Conservation (phyloP, 2,113 vertebrate species). For the Antechinus flavipes region DNA sequence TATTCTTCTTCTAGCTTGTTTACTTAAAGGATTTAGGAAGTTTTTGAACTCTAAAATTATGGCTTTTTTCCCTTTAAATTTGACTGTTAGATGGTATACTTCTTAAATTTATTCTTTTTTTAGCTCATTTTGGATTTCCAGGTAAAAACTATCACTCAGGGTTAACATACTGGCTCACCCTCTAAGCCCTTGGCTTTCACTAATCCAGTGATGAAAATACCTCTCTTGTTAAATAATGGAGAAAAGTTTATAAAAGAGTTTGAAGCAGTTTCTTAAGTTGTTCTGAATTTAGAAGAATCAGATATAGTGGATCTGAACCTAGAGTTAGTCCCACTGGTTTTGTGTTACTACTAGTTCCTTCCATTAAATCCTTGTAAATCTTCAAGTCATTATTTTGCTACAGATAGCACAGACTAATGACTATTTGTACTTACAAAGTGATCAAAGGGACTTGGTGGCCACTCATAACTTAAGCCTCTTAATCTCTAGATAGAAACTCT, state of each 20-base stretch:
- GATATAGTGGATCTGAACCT: neutral
- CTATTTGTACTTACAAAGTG: neutral
- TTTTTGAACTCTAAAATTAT: conserved; percentile 68
- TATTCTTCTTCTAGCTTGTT: conserved; percentile 26
- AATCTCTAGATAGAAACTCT: neutral
- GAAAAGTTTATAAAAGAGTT: neutral
- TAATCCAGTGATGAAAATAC: neutral
- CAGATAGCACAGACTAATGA: neutral
- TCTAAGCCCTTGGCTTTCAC: conserved; percentile 20
- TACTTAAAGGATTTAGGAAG: conserved; percentile 37
- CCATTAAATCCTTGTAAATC: neutral
- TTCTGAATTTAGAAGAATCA: conserved; percentile 7
- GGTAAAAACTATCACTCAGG: neutral
- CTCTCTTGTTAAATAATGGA: neutral
- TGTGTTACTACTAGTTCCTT: neutral
- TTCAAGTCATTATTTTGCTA: neutral
- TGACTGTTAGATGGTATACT: conserved; percentile 43
- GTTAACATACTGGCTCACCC: neutral
- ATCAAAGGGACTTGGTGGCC: neutral
- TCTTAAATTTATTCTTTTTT: conserved; percentile 61
- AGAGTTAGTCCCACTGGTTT: neutral
- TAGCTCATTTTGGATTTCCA: conserved; percentile 53
- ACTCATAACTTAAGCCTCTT: neutral
- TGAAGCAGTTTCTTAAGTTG: neutral
- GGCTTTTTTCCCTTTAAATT: conserved; percentile 54